Conservation (phyloP, 2,888 invertebrate species). For the Drosophila mulleri region DNA sequence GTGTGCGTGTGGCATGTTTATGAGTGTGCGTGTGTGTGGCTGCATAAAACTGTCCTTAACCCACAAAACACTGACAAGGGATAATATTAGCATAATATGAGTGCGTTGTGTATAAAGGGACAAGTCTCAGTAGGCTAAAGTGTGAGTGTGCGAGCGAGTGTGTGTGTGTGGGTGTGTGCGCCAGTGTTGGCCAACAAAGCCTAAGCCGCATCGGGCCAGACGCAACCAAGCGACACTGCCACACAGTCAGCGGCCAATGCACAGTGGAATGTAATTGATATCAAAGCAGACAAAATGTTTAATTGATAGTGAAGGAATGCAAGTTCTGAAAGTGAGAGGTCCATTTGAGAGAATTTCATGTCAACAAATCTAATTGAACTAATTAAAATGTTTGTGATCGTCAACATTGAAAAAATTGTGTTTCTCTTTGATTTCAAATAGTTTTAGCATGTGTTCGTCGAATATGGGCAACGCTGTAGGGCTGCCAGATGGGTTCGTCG, state of each 20-base stretch:
- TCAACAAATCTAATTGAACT: no score
- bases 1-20: conserved; percentile 26
- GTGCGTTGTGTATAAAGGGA: conserved; percentile 46
- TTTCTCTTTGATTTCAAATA: no score
- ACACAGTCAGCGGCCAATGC: conserved; percentile 3
- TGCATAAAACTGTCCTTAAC: conserved; percentile 79
- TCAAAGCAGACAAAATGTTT: background rate
- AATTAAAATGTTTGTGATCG: no score
- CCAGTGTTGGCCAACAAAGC: conserved; percentile 50
- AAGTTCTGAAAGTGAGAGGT: no score
- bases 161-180: conserved; percentile 12
- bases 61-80: conserved; percentile 72
- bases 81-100: conserved; percentile 79
- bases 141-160: background rate
- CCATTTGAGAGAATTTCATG: no score
- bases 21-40: conserved; percentile 33
- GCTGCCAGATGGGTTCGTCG: no score
- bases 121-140: conserved; percentile 24
- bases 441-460: no score
- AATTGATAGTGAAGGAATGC: background rate
- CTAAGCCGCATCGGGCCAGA: conserved; percentile 57
- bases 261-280: conserved; percentile 2
- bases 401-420: no score
- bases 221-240: conserved; percentile 45
- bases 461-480: no score